A percentile compares a stretch with the other conserved stretches of the same genome.
Conservation (phyloP, 2,888 invertebrate species). For the Troides helena region DNA sequence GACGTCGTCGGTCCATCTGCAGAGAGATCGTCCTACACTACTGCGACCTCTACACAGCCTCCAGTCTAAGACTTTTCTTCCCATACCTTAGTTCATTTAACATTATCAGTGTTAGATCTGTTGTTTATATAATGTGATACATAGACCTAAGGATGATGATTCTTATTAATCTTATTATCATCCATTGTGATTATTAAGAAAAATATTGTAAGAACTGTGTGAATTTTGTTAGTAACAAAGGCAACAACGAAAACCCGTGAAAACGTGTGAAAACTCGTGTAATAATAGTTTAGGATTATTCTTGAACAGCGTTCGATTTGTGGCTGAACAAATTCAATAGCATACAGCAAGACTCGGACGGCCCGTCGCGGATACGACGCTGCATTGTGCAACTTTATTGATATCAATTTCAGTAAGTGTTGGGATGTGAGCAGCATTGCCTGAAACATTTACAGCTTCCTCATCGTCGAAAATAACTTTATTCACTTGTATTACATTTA, state of each 20-base stretch:
- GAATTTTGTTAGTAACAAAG: too few relatives aligned
- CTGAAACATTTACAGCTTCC: conserved; percentile 7
- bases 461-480: neutral
- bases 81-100: too few relatives aligned
- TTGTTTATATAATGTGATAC: too few relatives aligned
- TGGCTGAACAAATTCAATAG: conserved; percentile 50
- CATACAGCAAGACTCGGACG: conserved; percentile 46
- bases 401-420: conserved; percentile 19
- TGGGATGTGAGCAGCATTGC: conserved; percentile 6
- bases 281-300: conserved; percentile 24
- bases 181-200: too few relatives aligned
- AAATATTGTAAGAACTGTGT: too few relatives aligned
- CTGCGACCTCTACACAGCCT: too few relatives aligned
- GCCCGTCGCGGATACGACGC: conserved; percentile 38
- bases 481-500: neutral
- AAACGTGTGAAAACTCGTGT: conserved; percentile 16
- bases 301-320: conserved; percentile 35
- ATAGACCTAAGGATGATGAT: too few relatives aligned
- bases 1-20: too few relatives aligned
- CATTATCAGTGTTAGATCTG: too few relatives aligned
- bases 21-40: too few relatives aligned
- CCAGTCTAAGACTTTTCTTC: too few relatives aligned
- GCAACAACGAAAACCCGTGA: neutral
- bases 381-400: conserved; percentile 38
- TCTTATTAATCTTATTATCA: too few relatives aligned